Evolutionary conservation across 2,797 vertebrate species (phyloP), one percentile per base, ranked within the genome.

Genomic region (Pangasius sanitwongsei): DNA sequence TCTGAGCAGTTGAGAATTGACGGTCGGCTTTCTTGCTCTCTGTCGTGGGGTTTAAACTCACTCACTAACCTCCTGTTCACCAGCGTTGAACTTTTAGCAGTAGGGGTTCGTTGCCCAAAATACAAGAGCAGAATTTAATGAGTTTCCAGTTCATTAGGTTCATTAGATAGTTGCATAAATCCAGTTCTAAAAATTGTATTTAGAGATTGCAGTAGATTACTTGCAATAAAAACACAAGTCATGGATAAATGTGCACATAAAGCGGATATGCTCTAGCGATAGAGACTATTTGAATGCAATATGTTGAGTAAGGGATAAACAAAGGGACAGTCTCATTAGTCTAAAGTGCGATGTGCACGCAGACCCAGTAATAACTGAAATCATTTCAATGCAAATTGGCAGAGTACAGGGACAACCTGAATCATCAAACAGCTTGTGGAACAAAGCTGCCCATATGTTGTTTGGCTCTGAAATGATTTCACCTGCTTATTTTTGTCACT

Each of bases 351-450:
- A 37, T 23, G 44, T 37, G 53, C 20, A 81, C 7, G 1, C 84
- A 63, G 57, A 65, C 25, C 37, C 16, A 15, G 59, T 65, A 78
- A 63, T 78, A 87, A 78, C 75, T 6, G 23, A 48, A 87, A 59
- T 72, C 70, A 86, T 86, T 86, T 48, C 72, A 13, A 74, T 31
- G 85, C 85, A 86, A 75, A 86, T 86, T 86, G 85, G 85, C 34
- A 57, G 57, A 86, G 69, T 63, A 85, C 34, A 20, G 70, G 70
- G 70, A 86, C 55, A 63, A 63, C 70, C 55, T 44, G 85, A 63
- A 61, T 86, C 85, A 86, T 86, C 85, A 86, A 75, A 63, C 85
- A 86, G 85, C 67, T 86, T 75, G 85, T 74, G 85, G 25, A 74
- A 86, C 85, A 86, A 77, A 59, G 86, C 50, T 48, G 65, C 50